Base-by-base conservation (phyloP, 2,888 invertebrate genomes). In the Dilophus febrilis region DNA sequence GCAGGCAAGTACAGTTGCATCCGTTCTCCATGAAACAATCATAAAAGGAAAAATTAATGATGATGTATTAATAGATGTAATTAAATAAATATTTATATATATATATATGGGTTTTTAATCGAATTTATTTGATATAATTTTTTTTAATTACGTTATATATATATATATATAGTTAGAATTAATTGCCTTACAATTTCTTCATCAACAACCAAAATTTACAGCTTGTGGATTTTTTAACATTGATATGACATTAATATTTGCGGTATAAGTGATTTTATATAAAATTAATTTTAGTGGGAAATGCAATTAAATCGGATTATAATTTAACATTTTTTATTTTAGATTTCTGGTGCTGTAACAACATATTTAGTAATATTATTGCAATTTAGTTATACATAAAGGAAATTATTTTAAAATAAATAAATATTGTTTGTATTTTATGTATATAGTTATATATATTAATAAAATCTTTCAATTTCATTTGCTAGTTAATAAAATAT, bases 221-320 rank as follows among this genome's bases (percentile, higher is more conserved):
- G 36, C 36, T 17, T 36, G 36, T 17, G 36, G 36, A 17, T 36
- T 36, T 17, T 36, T 36, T 17, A 11, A 10, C 10, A 36, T 36
- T 17, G 36, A 36, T 36, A 36, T 36, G 36, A 29, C 36, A 29
- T 36, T 36, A 16, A 16, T 29, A 28, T 36, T 27, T 36, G 36
- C 36, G 28, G 36, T 36, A 17, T 10, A 12, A 10, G 12, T 29
- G n/a, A n/a, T n/a, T n/a, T n/a, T n/a, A n/a, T n/a, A 10, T 29
- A 7, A 10, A 7, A 29, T 29, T 4, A 12, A 12, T 27, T 12
- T 19, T 17, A 18, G 16, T 8, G 10, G 11, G 5, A 18, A 18
- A 34, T 32, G 16, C 18, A 10, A 18, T 18, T 11, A 11, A 16
- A 7, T 5, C 4, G 13, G 13, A 30, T 32, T 18, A 26, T 3